Evolutionary conservation across 2,888 invertebrate species (phyloP), one percentile per base, ranked within the genome.

Genomic region (Rambutsinella grinnellia): DNA sequence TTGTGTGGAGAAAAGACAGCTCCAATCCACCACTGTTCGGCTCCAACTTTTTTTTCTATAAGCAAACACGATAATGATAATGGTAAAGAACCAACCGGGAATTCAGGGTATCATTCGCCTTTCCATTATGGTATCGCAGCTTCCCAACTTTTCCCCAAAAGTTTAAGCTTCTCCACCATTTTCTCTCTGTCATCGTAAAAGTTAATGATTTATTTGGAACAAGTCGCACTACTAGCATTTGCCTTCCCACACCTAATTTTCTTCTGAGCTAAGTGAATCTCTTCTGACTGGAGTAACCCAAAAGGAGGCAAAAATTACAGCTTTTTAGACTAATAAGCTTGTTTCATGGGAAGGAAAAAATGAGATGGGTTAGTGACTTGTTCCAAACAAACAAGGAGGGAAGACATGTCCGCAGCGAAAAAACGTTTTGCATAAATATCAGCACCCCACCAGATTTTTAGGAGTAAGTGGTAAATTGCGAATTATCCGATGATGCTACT

Each of bases 191-290:
- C 21, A 21, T 54, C 54, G 54, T 17, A 23, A 54, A 21, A 54
- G 54, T 23, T 54, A 54, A 54, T 54, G 54, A 54, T 54, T 54
- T 54, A 54, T 17, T 54, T 54, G 54, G 21, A 8, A 54, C 19
- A 54, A 8, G 21, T n/a, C 54, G 8, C 54, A 21, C 2, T 10
- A 5, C 8, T 5, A 54, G 54, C 19, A 21, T 3, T n/a, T 3
- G 54, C n/a, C 8, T 6, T n/a, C 5, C n/a, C 58, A 58, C 19
- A n/a, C 54, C 8, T 23, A 2, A 24, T 23, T n/a, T 54, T 24
- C 13, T 24, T 6, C 5, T 13, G n/a, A 24, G 23, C n/a, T 54
- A 24, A 54, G 23, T 5, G 24, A n/a, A 24, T n/a, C 24, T n/a
- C 15, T 23, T 54, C 21, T 54, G 13, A 10, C 24, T n/a, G n/a